Evolutionary conservation across 2,888 invertebrate species (phyloP).

Genomic region (Drosophila testacea): DNA sequence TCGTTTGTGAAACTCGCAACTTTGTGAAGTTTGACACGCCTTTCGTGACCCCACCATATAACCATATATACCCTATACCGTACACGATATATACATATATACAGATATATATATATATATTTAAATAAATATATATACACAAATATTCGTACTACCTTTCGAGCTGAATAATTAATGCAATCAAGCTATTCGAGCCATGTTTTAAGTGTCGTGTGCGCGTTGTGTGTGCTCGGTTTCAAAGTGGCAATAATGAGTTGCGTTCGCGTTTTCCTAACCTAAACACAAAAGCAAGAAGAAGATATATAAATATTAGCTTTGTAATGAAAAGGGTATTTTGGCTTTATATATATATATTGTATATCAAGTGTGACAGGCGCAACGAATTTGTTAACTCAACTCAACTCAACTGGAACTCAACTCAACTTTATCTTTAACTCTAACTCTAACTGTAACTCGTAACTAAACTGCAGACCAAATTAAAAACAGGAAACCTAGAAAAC

Average conservation of each 20-base stretch:
- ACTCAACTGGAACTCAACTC: constrained; percentile 24
- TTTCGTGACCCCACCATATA: constrained; percentile 51
- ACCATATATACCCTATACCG: constrained; percentile 7
- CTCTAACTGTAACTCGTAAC: constrained; percentile 25
- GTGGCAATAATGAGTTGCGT: constrained; percentile 36
- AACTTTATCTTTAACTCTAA: constrained; percentile 31
- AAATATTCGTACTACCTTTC: constrained; percentile 33
- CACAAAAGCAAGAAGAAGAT: constrained; percentile 1
- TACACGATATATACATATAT: constrained; percentile 9
- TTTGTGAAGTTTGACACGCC: constrained; percentile 62
- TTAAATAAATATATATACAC: constrained; percentile 5
- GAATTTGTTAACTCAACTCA: constrained; percentile 31
- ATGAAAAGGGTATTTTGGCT: constrained; percentile 10
- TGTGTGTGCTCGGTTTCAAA: constrained; percentile 64
- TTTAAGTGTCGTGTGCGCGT: constrained; percentile 47
- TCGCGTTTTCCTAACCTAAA: constrained; percentile 25
- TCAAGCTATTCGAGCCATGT: constrained; percentile 71
- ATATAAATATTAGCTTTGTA: constrained; percentile 9
- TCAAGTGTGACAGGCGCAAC: constrained; percentile 29
- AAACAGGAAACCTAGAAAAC: constrained; percentile 44
- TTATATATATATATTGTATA: constrained; percentile 5
- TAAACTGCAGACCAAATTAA: constrained; percentile 55
- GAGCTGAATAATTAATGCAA: constrained; percentile 80
- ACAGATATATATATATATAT: constrained; percentile 10
- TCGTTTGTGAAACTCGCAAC: constrained; percentile 47